Base-by-base conservation (phyloP, 2,797 vertebrate genomes). In the Myotis planiceps region DNA sequence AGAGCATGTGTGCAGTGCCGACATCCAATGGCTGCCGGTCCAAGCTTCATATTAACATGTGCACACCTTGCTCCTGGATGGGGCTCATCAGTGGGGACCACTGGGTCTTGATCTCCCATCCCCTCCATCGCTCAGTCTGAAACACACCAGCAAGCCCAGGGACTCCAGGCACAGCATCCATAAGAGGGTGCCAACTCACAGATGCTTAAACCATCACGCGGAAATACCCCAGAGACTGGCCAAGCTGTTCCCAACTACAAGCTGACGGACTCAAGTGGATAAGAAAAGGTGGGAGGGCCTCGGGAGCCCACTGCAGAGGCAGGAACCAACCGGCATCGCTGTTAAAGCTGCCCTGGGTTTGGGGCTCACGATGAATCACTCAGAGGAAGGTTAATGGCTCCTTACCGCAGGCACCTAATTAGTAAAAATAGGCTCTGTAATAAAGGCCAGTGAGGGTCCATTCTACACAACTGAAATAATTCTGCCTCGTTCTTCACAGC, bases 1-100 rank as follows among this genome's bases (percentile, higher is more conserved):
- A 34, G 65, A 23, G 37, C 9, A 12, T 21, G n/a, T 5, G 29
- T 39, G 42, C 5, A 1, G 6, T 0, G 14, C 39, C 8, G 12
- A 29, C 0, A 5, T 25, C 42, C 37, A 6, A 21, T 0, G 19
- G 42, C 58, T 71, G 34, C 34, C 3, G 9, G 18, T 18, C 80
- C 29, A 21, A n/a, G 2, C 8, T 37, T n/a, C 27, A 7, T 19
- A 29, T 9, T 14, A 10, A 55, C 63, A 66, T 1, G 2, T 5
- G 51, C 45, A 71, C 21, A 8, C 16, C 60, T 10, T 27, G 49
- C 32, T 60, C 58, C 86, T 5, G 0, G 19, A 32, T 1, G 18
- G 34, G n/a, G 3, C 23, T 15, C 27, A 32, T 13, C 13, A 4
- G 12, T 32, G 16, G n/a, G 34, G 68, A 66, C 7, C 0, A 9